phyloP scores from a whole-genome alignment of 2,888 invertebrate genomes.

The Galerucella nymphaeae region DNA sequence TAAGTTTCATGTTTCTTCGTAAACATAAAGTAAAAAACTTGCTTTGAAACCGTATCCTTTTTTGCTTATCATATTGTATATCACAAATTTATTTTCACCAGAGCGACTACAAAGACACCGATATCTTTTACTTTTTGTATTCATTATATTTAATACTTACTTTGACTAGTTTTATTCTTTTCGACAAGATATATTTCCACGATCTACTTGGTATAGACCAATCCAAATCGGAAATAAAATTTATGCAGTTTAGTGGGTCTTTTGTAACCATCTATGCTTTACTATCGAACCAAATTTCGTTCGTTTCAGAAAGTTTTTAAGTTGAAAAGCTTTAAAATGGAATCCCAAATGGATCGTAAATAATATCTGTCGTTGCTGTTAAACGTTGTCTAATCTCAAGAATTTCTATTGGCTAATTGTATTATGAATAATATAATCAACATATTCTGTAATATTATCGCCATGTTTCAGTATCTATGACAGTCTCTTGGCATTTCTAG shows the following conservation, averaged over 20 bases:
- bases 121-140: background rate
- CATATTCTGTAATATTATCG: constrained; percentile 5
- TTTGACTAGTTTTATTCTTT: background rate
- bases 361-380: background rate
- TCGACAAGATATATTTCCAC: background rate
- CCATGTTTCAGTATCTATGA: constrained; percentile 11
- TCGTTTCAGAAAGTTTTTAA: background rate
- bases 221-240: too few species aligned
- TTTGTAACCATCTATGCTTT: background rate
- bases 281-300: background rate
- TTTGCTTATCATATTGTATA: constrained; percentile 2
- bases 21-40: background rate
- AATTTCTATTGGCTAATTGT: too few species aligned
- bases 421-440: background rate
- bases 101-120: background rate
- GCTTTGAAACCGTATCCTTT: constrained; percentile 5
- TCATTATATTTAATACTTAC: background rate
- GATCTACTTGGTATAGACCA: too few species aligned
- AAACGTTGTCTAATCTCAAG: too few species aligned
- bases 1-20: background rate
- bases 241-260: too few species aligned
- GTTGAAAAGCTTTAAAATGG: background rate
- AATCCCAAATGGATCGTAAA: background rate
- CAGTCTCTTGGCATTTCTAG: constrained; percentile 36
- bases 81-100: constrained; percentile 2